Conservation (phyloP, 2,888 invertebrate species). For the Siphonodentalium dalli region DNA sequence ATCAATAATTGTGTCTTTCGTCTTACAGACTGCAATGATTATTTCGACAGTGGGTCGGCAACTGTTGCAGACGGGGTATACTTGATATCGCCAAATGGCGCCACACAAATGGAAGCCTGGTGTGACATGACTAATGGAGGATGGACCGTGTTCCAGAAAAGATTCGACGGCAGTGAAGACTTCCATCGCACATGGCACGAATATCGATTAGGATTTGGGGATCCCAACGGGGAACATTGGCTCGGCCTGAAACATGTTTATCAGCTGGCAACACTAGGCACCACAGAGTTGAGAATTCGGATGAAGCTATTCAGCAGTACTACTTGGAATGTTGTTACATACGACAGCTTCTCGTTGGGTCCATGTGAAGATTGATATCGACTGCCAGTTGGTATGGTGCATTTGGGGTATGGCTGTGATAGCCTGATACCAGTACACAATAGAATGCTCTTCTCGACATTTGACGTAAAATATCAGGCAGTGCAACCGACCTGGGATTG, state of each 20-base stretch:
- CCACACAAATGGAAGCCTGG: background rate
- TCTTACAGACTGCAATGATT: no score
- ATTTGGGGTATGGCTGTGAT: background rate
- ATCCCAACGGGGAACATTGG: background rate
- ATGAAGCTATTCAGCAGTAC: background rate
- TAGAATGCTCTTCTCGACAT: background rate
- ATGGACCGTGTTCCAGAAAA: conserved; percentile 5
- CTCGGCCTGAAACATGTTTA: conserved; percentile 1
- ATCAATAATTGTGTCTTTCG: no score
- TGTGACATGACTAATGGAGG: conserved; percentile 9
- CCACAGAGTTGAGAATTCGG: background rate
- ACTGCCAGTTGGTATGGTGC: background rate
- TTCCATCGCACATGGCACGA: conserved; percentile 3
- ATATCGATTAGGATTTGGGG: conserved; percentile 1
- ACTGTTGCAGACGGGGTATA: conserved; percentile 10
- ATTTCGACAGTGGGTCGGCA: no score
- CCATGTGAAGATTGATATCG: no score
- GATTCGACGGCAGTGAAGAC: conserved; percentile 2
- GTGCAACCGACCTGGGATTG: no score
- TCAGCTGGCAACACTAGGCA: background rate
- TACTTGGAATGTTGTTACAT: no score
- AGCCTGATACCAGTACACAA: background rate
- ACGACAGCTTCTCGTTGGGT: no score
- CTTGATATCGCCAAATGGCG: background rate
- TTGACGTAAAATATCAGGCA: background rate